Evolutionary conservation across 2,888 invertebrate genomes (phyloP).

Genomic region (Conistra vaccinii): DNA sequence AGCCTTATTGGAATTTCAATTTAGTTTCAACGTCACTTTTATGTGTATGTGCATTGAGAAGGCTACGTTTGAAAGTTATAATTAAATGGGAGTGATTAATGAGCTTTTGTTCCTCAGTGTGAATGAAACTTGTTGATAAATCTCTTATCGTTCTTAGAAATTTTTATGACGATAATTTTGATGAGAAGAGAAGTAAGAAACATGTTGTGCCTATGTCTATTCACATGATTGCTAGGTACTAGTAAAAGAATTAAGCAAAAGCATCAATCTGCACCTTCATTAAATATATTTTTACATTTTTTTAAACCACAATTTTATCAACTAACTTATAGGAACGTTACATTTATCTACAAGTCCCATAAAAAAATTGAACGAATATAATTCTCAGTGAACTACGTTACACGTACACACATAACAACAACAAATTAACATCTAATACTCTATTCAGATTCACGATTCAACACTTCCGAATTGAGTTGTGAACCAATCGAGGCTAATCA

Average conservation of each 20-base stretch:
- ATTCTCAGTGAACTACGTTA: neutral
- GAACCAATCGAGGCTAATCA: constrained; percentile 79
- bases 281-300: too few relatives aligned
- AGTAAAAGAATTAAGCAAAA: neutral
- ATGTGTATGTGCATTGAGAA: constrained; percentile 37
- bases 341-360: neutral
- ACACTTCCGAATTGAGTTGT: constrained; percentile 79
- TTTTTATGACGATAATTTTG: too few relatives aligned
- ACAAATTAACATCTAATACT: constrained; percentile 68
- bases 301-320: neutral
- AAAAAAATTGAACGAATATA: neutral
- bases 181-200: too few relatives aligned
- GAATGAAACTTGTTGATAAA: neutral
- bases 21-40: constrained; percentile 39
- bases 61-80: neutral
- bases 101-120: neutral
- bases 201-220: too few relatives aligned
- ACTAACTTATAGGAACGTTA: neutral
- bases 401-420: constrained; percentile 16
- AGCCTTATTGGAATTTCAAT: constrained; percentile 63
- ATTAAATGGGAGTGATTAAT: constrained; percentile 16
- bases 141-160: neutral
- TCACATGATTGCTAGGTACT: neutral
- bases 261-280: neutral
- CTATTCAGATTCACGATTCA: constrained; percentile 73